Conservation (phyloP, 2,113 vertebrate genomes). For the Lutjanus erythropterus region DNA sequence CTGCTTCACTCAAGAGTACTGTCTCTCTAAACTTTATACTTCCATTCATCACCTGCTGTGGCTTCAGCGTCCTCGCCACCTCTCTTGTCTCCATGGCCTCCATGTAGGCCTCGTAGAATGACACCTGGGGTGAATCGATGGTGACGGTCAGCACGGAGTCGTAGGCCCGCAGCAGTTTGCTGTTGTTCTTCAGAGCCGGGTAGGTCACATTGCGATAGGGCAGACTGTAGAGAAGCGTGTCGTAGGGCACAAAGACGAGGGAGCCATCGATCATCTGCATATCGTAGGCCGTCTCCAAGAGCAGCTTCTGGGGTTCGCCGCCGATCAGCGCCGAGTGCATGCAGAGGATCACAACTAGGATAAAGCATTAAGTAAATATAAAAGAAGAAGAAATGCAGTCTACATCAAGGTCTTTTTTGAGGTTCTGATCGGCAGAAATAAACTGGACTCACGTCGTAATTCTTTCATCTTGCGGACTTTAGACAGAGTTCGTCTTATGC, state of each 20-base stretch:
- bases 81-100: constrained; percentile 80
- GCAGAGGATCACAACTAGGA: constrained; percentile 86
- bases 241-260: constrained; percentile 85
- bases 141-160: constrained; percentile 86
- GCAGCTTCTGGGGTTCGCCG: constrained; percentile 77
- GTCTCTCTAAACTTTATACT: not conserved
- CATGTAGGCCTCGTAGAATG: constrained; percentile 83
- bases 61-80: constrained; percentile 73
- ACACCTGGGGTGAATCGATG: constrained; percentile 77
- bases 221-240: constrained; percentile 87
- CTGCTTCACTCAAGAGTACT: not conserved
- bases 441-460: constrained; percentile 70
- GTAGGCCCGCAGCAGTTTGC: constrained; percentile 84
- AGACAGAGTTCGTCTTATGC: constrained; percentile 79
- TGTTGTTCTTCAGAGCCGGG: constrained; percentile 74
- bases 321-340: constrained; percentile 88
- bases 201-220: constrained; percentile 81
- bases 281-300: constrained; percentile 85
- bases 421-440: not conserved
- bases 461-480: constrained; percentile 79
- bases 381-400: not conserved
- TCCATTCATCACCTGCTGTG: constrained; percentile 76
- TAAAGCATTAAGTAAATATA: not conserved
- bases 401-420: not conserved
- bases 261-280: constrained; percentile 85